Conservation (phyloP, 2,888 invertebrate genomes). For the Acrobasis repandana region DNA sequence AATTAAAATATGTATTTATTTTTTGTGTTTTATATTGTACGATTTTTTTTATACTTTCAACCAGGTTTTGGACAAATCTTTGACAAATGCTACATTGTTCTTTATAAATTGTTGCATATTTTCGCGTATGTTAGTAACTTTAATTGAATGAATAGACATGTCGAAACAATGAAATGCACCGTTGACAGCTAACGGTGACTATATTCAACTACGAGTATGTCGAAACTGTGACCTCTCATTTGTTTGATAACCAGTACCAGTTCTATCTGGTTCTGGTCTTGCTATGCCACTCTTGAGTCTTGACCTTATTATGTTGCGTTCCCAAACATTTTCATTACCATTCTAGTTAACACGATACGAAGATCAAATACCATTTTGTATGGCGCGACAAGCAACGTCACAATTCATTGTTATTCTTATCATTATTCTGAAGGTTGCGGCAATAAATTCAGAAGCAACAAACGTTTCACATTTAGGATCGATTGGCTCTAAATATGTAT, state of each 20-base stretch:
- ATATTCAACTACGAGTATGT: constrained; percentile 40
- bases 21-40: too few relatives aligned
- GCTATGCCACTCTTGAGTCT: constrained; percentile 39
- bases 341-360: constrained; percentile 10
- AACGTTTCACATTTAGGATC: not conserved
- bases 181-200: constrained; percentile 35
- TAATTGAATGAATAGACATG: not conserved
- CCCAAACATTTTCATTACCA: constrained; percentile 45
- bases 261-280: constrained; percentile 44
- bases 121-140: too few relatives aligned
- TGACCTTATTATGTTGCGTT: constrained; percentile 55
- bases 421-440: constrained; percentile 1
- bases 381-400: not conserved
- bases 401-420: constrained; percentile 5
- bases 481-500: not conserved
- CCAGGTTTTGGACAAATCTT: too few relatives aligned
- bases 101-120: too few relatives aligned
- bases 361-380: not conserved
- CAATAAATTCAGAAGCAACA: not conserved
- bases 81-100: too few relatives aligned
- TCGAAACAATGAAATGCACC: constrained; percentile 21
- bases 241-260: constrained; percentile 46
- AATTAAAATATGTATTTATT: too few relatives aligned
- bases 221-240: constrained; percentile 43
- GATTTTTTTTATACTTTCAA: too few relatives aligned